phyloP scores from a whole-genome alignment of 1,140 invertebrate genomes.

The Asobara japonica region DNA sequence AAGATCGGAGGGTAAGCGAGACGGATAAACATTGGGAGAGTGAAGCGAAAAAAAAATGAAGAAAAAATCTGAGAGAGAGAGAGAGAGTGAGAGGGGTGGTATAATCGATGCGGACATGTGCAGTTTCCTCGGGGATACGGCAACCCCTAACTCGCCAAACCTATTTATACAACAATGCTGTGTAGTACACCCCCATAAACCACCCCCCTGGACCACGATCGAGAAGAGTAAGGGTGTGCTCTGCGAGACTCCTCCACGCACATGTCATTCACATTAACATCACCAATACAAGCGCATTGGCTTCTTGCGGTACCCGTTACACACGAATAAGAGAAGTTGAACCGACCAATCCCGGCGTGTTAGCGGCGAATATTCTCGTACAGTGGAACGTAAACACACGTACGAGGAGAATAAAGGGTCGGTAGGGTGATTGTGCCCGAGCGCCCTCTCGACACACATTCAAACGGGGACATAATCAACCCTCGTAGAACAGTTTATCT shows the following conservation, averaged over 20 bases:
- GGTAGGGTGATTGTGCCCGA: background rate
- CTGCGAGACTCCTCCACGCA: slow-evolving; percentile 34
- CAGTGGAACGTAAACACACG: slow-evolving; percentile 16
- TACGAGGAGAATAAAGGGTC: background rate
- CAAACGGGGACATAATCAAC: slow-evolving; percentile 54
- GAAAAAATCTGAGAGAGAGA: slow-evolving; percentile 17
- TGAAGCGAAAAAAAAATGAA: slow-evolving; percentile 7
- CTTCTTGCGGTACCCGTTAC: background rate
- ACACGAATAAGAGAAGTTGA: background rate
- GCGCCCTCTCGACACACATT: slow-evolving; percentile 9
- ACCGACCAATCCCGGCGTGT: background rate
- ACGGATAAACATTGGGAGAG: slow-evolving; percentile 15
- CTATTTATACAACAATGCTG: slow-evolving; percentile 69
- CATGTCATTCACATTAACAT: slow-evolving; percentile 25
- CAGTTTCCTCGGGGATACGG: slow-evolving; percentile 62
- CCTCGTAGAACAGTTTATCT: slow-evolving; percentile 61
- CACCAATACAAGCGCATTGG: background rate
- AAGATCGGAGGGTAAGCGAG: background rate
- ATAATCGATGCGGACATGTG: slow-evolving; percentile 69
- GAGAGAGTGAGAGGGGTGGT: slow-evolving; percentile 45
- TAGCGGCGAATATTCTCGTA: slow-evolving; percentile 1
- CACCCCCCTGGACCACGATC: slow-evolving; percentile 59
- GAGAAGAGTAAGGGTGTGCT: slow-evolving; percentile 39
- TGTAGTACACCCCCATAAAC: slow-evolving; percentile 64
- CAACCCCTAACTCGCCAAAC: slow-evolving; percentile 68